Evolutionary conservation across 23 tunicate species (phyloP).

Genomic region (Styela plicata): DNA sequence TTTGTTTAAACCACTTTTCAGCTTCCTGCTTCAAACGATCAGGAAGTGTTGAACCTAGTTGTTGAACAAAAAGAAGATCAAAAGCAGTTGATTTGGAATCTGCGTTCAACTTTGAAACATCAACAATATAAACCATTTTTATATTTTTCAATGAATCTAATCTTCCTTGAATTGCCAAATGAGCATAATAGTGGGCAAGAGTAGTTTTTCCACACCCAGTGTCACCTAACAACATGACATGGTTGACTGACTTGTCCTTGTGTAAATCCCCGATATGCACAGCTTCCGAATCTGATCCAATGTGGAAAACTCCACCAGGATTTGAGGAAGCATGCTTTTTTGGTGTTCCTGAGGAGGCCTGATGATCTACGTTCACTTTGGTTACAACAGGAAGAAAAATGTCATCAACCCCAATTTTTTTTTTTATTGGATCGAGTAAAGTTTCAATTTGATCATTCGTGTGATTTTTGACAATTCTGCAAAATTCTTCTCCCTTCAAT

Average conservation of each 20-base stretch:
- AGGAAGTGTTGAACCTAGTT: background rate
- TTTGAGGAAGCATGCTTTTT: no score
- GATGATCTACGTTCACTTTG: background rate
- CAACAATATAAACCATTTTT: background rate
- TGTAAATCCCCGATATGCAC: background rate
- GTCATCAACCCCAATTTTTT: no score
- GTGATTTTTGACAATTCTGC: background rate
- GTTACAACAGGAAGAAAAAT: background rate
- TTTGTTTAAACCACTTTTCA: background rate
- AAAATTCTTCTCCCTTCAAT: no score
- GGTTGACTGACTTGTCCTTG: background rate
- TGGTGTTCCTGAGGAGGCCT: no score
- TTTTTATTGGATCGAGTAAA: no score
- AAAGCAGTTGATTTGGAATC: background rate
- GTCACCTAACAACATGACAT: constrained; percentile 2
- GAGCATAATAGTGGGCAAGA: background rate
- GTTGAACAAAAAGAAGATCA: constrained; percentile 7
- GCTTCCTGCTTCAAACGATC: background rate
- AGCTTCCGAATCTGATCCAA: background rate
- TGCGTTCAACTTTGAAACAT: background rate
- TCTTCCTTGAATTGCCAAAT: background rate
- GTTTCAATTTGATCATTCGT: no score
- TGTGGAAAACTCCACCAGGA: no score
- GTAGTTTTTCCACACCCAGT: background rate
- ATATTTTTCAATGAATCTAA: background rate